Evolutionary conservation across 2,797 vertebrate species (phyloP).

Genomic region (Enteromius thamalakanensis): DNA sequence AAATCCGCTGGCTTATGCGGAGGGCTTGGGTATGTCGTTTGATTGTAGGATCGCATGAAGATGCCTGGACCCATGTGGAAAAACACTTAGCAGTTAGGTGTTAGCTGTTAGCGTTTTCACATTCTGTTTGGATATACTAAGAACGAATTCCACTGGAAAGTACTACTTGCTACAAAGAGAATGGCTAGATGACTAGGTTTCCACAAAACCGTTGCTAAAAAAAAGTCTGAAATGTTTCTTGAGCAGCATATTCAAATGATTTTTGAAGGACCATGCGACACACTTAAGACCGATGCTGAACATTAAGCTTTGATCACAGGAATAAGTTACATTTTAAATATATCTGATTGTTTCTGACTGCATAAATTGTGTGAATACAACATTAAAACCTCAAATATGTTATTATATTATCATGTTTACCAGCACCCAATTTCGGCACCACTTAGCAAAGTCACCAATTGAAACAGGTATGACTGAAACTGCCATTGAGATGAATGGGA

Average conservation of each 20-base stretch:
- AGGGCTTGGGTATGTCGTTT: slow-evolving; percentile 2
- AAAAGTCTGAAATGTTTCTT: neutral
- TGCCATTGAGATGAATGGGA: neutral
- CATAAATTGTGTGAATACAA: neutral
- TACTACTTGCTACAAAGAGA: neutral
- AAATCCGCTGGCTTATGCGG: slow-evolving; percentile 12
- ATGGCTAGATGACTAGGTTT: neutral
- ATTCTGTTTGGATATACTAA: slow-evolving; percentile 56
- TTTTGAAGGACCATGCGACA: neutral
- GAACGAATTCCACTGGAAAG: slow-evolving; percentile 8
- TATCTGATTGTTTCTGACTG: neutral
- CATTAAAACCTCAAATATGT: neutral
- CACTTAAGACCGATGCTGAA: neutral
- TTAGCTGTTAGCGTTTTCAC: slow-evolving; percentile 43
- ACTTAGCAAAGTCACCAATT: neutral
- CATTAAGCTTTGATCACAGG: neutral
- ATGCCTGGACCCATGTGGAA: slow-evolving; percentile 38
- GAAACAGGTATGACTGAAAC: neutral
- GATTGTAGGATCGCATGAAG: slow-evolving; percentile 41
- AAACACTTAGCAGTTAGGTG: slow-evolving; percentile 43
- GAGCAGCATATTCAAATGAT: neutral
- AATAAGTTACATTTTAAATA: neutral
- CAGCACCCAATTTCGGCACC: neutral
- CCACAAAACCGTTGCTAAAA: neutral
- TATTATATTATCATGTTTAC: neutral